phyloP scores from a whole-genome alignment of 2,113 vertebrate species.

The Thamnaconus septentrionalis region DNA sequence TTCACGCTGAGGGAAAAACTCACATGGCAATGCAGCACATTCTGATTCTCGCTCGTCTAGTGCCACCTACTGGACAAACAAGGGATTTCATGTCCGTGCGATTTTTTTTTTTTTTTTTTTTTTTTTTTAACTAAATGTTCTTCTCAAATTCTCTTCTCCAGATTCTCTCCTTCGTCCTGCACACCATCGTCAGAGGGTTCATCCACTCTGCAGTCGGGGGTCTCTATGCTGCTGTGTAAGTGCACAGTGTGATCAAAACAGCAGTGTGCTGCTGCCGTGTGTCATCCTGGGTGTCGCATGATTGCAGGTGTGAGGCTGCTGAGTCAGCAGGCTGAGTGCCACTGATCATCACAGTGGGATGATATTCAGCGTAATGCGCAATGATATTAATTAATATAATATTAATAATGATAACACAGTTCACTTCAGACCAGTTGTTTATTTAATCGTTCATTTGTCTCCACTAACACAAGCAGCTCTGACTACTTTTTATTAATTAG shows the following conservation, averaged over 20 bases:
- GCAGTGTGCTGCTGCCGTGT: neutral
- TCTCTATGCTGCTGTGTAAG: constrained; percentile 98
- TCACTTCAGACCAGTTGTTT: no score
- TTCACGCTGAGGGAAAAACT: constrained; percentile 16
- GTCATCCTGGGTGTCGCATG: no score
- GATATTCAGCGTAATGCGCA: no score
- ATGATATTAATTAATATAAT: no score
- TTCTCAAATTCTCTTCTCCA: constrained; percentile 49
- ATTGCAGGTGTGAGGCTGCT: no score
- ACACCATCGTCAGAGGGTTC: constrained; percentile 95
- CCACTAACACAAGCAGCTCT: no score
- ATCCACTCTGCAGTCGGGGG: constrained; percentile 95
- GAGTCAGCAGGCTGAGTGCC: no score
- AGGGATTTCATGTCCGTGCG: constrained; percentile 16
- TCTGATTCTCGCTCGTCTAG: constrained; percentile 6
- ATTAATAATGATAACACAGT: no score
- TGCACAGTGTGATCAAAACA: constrained; percentile 2
- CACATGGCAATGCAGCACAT: constrained; percentile 70
- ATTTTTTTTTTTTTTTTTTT: neutral
- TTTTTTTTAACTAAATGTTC: no score
- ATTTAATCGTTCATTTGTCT: no score
- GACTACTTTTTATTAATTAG: no score
- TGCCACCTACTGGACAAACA: constrained; percentile 57
- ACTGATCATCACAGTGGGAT: no score
- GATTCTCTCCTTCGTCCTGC: constrained; percentile 95